Conservation (phyloP, 2,113 vertebrate species). For the Ictidomys tridecemlineatus region DNA sequence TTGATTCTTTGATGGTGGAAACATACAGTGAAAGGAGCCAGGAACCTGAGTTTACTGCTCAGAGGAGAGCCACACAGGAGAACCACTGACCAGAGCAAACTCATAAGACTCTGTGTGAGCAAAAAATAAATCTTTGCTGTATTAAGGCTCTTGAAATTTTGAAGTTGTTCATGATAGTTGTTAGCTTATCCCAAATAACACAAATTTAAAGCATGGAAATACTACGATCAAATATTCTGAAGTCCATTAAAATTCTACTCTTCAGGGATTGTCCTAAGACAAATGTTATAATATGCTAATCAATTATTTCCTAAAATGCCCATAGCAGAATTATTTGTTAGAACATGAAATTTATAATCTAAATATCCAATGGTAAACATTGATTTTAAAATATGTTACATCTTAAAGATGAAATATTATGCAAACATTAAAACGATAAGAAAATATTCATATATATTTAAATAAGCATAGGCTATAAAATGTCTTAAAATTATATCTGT, state of each 20-base stretch:
- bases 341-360: not conserved
- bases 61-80: not conserved
- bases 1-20: not conserved
- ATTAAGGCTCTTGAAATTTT: not conserved
- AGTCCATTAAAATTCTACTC: not conserved
- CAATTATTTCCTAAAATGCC: slow-evolving; percentile 15
- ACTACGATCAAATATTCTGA: not conserved
- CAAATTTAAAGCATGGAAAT: not conserved
- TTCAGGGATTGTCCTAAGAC: not conserved
- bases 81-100: not conserved
- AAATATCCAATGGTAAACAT: not conserved
- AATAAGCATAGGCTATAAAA: not conserved
- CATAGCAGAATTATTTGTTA: not conserved
- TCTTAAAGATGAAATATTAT: slow-evolving; percentile 45
- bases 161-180: not conserved
- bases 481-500: not conserved
- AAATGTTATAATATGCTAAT: not conserved
- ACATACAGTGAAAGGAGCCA: not conserved
- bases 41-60: not conserved
- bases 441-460: not conserved
- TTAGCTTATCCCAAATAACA: not conserved
- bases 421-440: not conserved
- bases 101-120: not conserved
- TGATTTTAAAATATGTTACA: not conserved
- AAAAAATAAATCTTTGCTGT: not conserved